Percentiles rank a stretch among this genome's conserved stretches.
phyloP scores from a whole-genome alignment of 2,888 invertebrate species.

The Pseudococcus viburni region DNA sequence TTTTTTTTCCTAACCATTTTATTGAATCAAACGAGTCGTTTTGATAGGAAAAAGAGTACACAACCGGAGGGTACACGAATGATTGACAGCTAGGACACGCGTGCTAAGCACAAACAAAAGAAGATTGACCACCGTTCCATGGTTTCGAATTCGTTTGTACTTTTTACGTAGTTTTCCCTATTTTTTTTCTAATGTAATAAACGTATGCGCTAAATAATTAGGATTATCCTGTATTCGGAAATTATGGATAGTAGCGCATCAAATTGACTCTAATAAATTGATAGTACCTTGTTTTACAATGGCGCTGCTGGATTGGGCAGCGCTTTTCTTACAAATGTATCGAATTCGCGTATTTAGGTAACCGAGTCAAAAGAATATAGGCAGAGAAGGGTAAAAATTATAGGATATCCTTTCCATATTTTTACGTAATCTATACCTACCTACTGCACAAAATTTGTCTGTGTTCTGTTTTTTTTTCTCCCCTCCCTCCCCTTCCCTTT shows the following conservation, averaged over 20 bases:
- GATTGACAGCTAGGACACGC: conserved; percentile 65
- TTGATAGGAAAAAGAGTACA: conserved; percentile 39
- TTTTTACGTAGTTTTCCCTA: conserved; percentile 33
- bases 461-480: no score
- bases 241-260: conserved; percentile 61
- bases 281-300: not conserved
- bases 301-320: not conserved
- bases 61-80: conserved; percentile 57
- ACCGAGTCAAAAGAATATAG: not conserved
- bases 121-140: conserved; percentile 63
- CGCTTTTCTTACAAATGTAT: not conserved
- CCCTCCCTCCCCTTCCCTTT: no score
- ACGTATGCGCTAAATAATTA: conserved; percentile 63
- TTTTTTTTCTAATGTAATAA: not conserved
- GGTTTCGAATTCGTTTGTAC: conserved; percentile 58
- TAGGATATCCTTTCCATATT: conserved; percentile 15
- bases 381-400: not conserved
- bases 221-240: conserved; percentile 64
- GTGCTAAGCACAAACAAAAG: conserved; percentile 64
- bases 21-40: conserved; percentile 60
- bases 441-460: no score
- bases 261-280: conserved; percentile 58
- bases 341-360: not conserved
- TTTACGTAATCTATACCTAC: not conserved
- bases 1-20: conserved; percentile 1